Conservation (phyloP, 2,113 vertebrate species). For the Coregonus clupeaformis region DNA sequence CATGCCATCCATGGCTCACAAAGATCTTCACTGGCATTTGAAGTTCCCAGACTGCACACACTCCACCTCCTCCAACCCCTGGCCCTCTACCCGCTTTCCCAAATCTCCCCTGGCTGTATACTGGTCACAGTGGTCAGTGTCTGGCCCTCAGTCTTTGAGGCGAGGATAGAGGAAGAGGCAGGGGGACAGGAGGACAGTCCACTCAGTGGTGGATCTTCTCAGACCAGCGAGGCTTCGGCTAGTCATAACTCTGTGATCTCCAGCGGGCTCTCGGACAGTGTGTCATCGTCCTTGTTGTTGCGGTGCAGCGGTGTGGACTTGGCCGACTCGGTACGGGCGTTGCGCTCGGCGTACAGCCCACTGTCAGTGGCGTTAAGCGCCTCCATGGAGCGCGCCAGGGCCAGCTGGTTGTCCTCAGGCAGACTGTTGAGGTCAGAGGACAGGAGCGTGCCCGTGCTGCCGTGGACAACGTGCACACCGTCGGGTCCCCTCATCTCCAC, state of each 20-base stretch:
- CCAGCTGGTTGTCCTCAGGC: conserved; percentile 95
- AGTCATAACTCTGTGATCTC: conserved; percentile 97
- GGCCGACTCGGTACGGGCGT: conserved; percentile 93
- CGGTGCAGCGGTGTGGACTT: conserved; percentile 94
- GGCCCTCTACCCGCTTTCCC: conserved; percentile 3
- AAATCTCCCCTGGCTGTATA: not conserved
- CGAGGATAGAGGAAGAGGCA: not conserved
- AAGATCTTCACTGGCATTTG: conserved; percentile 12
- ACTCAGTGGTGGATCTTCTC: conserved; percentile 44
- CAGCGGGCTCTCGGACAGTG: conserved; percentile 85
- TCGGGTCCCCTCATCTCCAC: conserved; percentile 89
- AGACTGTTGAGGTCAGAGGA: conserved; percentile 95
- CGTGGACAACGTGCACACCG: conserved; percentile 76
- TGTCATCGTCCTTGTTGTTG: conserved; percentile 88
- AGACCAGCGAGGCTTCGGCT: conserved; percentile 76
- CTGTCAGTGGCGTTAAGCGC: conserved; percentile 80
- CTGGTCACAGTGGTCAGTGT: not conserved
- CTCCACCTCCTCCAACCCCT: conserved; percentile 31
- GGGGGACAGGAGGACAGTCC: not conserved
- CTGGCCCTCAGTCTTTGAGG: too few relatives aligned
- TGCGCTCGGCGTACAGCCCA: conserved; percentile 82
- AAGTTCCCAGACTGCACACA: conserved; percentile 57
- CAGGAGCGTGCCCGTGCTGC: conserved; percentile 93
- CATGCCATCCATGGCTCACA: not conserved
- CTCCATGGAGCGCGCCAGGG: conserved; percentile 90